phyloP scores from a whole-genome alignment of 2,797 vertebrate species.

The Buphagus erythrorhynchus region DNA sequence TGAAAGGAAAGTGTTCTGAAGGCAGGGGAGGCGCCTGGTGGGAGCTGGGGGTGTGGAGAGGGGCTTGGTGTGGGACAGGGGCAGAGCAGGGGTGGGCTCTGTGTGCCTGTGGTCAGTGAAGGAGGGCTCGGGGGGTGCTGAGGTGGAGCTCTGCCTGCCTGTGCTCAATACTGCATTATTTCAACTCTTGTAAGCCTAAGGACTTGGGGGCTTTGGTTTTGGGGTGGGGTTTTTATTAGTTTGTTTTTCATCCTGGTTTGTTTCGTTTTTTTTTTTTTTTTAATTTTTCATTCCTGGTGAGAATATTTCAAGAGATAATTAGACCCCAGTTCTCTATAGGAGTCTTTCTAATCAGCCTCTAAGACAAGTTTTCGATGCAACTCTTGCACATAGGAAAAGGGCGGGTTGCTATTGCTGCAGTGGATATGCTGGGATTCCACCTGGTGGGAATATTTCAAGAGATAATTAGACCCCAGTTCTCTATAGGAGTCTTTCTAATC shows the following conservation, averaged over 20 bases:
- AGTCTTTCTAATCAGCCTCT: neutral
- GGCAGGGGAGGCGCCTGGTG: rapidly evolving
- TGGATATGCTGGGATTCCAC: neutral
- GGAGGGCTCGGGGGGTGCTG: neutral
- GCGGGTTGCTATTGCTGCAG: neutral
- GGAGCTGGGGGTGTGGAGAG: neutral
- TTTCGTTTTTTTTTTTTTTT: neutral
- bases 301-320: neutral
- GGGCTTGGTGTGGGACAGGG: neutral
- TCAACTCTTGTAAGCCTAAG: neutral
- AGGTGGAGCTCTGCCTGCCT: neutral
- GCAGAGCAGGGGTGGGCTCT: too few species aligned
- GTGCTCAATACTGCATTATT: neutral
- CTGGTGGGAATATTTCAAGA: neutral
- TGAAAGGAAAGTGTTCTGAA: neutral
- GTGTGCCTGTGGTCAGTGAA: rapidly evolving
- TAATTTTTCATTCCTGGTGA: neutral
- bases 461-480: neutral
- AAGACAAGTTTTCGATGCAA: neutral
- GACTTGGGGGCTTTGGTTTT: neutral
- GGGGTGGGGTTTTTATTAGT: too few species aligned
- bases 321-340: neutral
- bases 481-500: neutral
- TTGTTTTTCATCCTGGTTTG: neutral
- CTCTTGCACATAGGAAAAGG: neutral